These are phyloP conservation scores for Gallinago undulata DNA, from an alignment of 2,113 vertebrate species.

Conservation along the genomic window DNA sequence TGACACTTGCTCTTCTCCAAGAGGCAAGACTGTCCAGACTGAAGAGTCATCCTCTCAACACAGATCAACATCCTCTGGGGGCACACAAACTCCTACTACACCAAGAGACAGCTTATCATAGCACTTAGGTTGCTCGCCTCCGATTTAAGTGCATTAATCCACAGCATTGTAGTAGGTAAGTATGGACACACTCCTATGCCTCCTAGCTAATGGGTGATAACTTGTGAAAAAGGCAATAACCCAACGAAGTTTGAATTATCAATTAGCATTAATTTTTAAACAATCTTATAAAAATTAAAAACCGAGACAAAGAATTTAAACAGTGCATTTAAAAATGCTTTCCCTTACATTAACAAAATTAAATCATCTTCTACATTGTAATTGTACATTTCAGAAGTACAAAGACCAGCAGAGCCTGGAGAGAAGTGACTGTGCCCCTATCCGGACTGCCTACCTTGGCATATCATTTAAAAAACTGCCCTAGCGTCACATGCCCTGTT, in stretches of 20 bases:
- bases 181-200: not conserved
- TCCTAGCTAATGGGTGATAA: not conserved
- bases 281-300: not conserved
- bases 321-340: not conserved
- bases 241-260: not conserved
- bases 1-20: not conserved
- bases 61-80: fast-evolving
- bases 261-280: not conserved
- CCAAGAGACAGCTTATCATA: not conserved
- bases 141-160: not conserved
- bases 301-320: not conserved
- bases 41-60: not conserved
- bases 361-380: not conserved
- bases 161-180: not conserved
- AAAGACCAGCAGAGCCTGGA: not conserved
- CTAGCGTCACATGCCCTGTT: not conserved
- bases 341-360: not conserved
- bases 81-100: not conserved
- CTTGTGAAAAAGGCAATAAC: not conserved
- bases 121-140: not conserved
- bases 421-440: not conserved
- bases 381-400: not conserved
- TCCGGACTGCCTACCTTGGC: not conserved
- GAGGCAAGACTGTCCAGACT: not conserved
- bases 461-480: not conserved